Evolutionary conservation across 1,140 invertebrate species (phyloP), one percentile per base, ranked within the genome.

Genomic region (Nomia melanderi): DNA sequence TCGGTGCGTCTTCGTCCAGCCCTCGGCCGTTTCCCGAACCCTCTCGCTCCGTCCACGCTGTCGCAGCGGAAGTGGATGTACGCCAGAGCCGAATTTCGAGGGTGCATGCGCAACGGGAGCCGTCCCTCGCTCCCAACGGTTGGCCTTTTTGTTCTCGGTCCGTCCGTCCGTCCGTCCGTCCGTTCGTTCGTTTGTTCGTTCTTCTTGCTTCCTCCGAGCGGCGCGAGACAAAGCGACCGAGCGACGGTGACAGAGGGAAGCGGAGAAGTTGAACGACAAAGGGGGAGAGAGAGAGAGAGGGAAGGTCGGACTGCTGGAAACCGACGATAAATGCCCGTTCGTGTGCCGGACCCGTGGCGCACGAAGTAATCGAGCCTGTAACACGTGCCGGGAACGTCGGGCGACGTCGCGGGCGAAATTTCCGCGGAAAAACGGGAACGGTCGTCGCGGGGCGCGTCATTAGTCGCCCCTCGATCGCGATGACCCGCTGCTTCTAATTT

Each of bases 61-160:
- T 79, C 71, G 79, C 79, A 81, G 77, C 74, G 78, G 78, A 73
- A 78, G 78, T 81, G 69, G 79, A 80, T 83, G 59, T 54, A 63
- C 67, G 79, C 77, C 79, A 77, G 62, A 23, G 57, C 63, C 81
- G 81, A 76, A 81, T 71, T 81, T 77, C 79, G 41, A 63, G 39
- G 67, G 62, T 82, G 73, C 78, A 77, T 81, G 80, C 80, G 80
- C 78, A 67, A 77, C 53, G 65, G 57, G 60, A 31, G 17, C 31
- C 39, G 27, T 23, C 7, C 27, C 36, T 33, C 33, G 75, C 57
- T 62, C 41, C 75, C 79, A 67, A 54, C 72, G 72, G 39, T 36
- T 50, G 65, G 57, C 63, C 63, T 59, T 77, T 70, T 44, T 36
- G 71, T 75, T 56, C 41, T 44, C 41, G 41, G 41, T 44, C 20